These are phyloP conservation scores for Podilymbus podiceps DNA, from an alignment of 2,113 vertebrate species.

Conservation along the genomic window DNA sequence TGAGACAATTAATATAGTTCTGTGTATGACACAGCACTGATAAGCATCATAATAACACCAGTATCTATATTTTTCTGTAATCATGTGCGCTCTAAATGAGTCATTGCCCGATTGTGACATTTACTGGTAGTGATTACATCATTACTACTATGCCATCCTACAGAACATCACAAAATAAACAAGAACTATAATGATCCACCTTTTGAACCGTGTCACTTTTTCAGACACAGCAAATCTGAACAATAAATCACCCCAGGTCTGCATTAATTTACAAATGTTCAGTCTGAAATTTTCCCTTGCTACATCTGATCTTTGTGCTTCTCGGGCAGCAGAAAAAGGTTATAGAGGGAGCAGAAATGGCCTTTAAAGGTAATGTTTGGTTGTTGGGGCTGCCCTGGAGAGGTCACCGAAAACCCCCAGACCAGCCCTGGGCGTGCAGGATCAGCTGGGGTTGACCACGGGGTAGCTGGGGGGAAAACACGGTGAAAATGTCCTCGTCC, in stretches of 20 bases:
- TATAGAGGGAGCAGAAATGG: neutral
- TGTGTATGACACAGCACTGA: neutral
- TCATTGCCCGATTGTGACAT: neutral
- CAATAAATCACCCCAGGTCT: accelerated
- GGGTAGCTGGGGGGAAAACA: neutral
- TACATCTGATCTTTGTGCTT: neutral
- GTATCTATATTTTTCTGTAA: neutral
- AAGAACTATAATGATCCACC: neutral
- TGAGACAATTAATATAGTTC: neutral
- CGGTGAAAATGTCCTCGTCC: neutral
- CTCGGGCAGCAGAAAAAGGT: neutral
- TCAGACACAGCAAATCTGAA: neutral
- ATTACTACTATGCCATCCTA: neutral
- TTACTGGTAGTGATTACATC: neutral
- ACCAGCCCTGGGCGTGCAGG: neutral
- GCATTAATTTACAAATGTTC: neutral
- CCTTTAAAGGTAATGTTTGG: neutral
- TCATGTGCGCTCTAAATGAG: neutral
- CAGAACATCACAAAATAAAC: neutral
- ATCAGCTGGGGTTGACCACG: neutral
- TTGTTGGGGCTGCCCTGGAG: neutral
- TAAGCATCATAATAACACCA: neutral
- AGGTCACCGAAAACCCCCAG: accelerated
- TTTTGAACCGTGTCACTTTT: neutral
- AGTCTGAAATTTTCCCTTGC: neutral